A percentile compares a stretch with the other conserved stretches of the same genome.
Conservation (phyloP, 2,797 vertebrate genomes). For the Arremon aurantiirostris region DNA sequence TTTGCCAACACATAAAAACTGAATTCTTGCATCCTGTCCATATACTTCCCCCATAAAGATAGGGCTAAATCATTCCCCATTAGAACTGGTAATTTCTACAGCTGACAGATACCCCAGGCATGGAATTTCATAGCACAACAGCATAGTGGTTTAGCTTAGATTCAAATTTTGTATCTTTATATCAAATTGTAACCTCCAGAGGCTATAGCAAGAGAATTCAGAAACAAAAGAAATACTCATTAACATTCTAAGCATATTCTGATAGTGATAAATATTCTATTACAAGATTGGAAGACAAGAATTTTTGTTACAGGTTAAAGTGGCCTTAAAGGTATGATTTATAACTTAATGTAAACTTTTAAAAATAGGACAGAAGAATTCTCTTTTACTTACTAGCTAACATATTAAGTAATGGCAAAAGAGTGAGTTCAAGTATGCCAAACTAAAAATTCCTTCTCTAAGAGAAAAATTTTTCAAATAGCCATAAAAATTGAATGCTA, state of each 20-base stretch:
- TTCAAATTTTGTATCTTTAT: background rate
- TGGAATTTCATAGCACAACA: background rate
- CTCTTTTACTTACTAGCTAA: background rate
- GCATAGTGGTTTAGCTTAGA: background rate
- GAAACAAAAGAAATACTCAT: background rate
- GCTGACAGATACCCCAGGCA: background rate
- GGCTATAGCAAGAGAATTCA: background rate
- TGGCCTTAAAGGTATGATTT: background rate
- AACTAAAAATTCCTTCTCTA: background rate
- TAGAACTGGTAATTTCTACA: background rate
- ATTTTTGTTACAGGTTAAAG: conserved; percentile 3
- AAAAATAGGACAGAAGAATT: background rate
- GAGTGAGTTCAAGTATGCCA: background rate
- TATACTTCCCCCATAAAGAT: background rate
- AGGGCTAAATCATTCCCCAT: background rate
- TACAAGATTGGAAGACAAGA: background rate
- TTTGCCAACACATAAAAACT: background rate
- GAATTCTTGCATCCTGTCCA: background rate
- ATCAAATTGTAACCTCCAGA: background rate
- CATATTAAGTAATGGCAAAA: background rate
- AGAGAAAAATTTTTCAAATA: background rate
- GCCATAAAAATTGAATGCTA: background rate
- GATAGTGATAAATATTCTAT: background rate
- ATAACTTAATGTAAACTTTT: background rate
- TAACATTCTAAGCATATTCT: background rate